These are phyloP conservation scores for Halesus radiatus DNA, from an alignment of 1,140 invertebrate species.

Conservation along the genomic window DNA sequence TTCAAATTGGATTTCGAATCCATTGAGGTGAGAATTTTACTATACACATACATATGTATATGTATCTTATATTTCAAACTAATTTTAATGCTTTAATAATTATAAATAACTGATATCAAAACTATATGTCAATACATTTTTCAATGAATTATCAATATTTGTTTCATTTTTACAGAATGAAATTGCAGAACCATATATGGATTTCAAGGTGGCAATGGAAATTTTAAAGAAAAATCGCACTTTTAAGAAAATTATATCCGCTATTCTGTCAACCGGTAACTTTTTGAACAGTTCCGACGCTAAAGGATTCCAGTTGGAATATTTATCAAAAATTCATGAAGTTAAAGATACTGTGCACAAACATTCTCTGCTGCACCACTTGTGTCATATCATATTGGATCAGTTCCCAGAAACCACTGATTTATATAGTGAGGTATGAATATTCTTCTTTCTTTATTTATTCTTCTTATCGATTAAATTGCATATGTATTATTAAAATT, in stretches of 20 bases:
- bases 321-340: slow-evolving; percentile 97
- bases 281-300: slow-evolving; percentile 96
- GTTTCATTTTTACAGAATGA: slow-evolving; percentile 76
- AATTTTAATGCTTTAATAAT: no score
- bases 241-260: slow-evolving; percentile 94
- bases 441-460: background rate
- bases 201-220: slow-evolving; percentile 96
- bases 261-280: slow-evolving; percentile 95
- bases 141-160: slow-evolving; percentile 12
- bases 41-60: no score
- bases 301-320: slow-evolving; percentile 98
- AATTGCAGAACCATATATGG: slow-evolving; percentile 98
- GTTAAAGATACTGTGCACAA: slow-evolving; percentile 99
- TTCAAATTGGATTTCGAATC: slow-evolving; percentile 99
- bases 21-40: slow-evolving; percentile 80
- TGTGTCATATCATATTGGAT: slow-evolving; percentile 97
- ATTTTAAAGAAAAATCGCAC: slow-evolving; percentile 92
- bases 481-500: background rate
- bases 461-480: background rate
- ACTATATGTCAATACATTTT: background rate
- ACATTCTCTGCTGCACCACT: slow-evolving; percentile 96
- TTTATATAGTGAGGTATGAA: slow-evolving; percentile 93
- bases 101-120: no score
- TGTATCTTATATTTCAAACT: no score
- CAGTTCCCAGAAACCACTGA: slow-evolving; percentile 95